These are phyloP conservation scores for Ochotona princeps DNA, from an alignment of 2,113 vertebrate species.

Conservation along the genomic window DNA sequence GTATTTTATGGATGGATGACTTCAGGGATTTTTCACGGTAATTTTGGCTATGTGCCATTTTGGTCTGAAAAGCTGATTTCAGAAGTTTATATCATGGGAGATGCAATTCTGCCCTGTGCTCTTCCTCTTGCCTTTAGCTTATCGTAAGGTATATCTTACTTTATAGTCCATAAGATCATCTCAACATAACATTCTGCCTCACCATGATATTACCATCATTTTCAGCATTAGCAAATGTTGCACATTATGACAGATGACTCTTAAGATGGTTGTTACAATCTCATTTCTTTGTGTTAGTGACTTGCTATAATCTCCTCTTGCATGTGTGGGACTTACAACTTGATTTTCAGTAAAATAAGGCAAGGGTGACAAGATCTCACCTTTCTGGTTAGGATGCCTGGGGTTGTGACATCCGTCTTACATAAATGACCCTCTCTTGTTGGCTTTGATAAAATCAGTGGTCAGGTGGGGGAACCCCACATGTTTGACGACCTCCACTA, in stretches of 20 bases:
- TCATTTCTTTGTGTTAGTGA: background rate
- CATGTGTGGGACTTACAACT: background rate
- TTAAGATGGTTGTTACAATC: background rate
- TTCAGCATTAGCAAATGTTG: background rate
- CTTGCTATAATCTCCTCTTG: too few relatives aligned
- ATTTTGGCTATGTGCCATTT: slow-evolving; percentile 39
- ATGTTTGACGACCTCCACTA: background rate
- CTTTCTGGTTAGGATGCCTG: background rate
- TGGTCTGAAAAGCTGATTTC: background rate
- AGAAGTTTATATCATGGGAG: background rate
- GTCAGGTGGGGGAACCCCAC: background rate
- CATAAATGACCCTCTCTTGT: background rate
- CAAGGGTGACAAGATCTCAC: background rate
- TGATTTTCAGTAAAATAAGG: background rate
- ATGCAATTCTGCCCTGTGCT: background rate
- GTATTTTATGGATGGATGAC: background rate
- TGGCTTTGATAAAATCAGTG: background rate
- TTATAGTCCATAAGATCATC: background rate
- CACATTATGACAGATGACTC: background rate
- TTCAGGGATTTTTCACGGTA: background rate
- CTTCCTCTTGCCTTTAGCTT: background rate
- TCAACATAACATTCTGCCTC: background rate
- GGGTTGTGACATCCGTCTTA: background rate
- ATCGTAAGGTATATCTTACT: background rate
- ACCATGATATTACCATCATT: background rate